A percentile compares a stretch with the other conserved stretches of the same genome.
phyloP scores from a whole-genome alignment of 2,888 invertebrate genomes.

The Hirtodrosophila alboralis region DNA sequence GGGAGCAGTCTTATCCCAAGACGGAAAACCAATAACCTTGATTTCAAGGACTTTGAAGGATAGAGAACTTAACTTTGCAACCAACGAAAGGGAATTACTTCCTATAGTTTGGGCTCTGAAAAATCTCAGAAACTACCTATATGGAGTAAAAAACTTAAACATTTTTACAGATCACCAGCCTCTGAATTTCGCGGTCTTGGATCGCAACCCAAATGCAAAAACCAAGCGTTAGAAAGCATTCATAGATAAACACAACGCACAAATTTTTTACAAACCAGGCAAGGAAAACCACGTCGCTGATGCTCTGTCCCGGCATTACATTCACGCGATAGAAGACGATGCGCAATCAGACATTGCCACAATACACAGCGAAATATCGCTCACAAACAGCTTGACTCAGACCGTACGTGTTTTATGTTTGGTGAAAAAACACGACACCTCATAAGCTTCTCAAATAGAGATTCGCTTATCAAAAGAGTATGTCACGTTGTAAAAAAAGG shows the following conservation, averaged over 20 bases:
- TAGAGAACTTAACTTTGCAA: not conserved
- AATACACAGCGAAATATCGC: not conserved
- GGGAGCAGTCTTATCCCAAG: not conserved
- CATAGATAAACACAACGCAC: not conserved
- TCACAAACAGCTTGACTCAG: not conserved
- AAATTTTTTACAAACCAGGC: not conserved
- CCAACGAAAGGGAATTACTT: not conserved
- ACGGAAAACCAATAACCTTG: conserved; percentile 3
- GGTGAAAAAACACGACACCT: no score
- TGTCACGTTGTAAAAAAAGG: no score
- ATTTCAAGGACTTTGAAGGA: conserved; percentile 1
- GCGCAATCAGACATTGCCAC: not conserved
- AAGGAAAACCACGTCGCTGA: no score
- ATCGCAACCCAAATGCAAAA: conserved; percentile 1
- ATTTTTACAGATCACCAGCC: not conserved
- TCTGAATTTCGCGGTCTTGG: not conserved
- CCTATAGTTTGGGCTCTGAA: not conserved
- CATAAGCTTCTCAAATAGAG: no score
- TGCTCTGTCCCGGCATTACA: no score
- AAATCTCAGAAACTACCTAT: not conserved
- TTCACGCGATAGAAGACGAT: not conserved
- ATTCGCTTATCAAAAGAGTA: no score
- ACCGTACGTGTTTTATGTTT: no score
- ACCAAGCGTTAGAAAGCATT: not conserved
- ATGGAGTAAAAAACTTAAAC: not conserved